Conservation (phyloP, 1,140 invertebrate species). For the Wasmannia auropunctata region DNA sequence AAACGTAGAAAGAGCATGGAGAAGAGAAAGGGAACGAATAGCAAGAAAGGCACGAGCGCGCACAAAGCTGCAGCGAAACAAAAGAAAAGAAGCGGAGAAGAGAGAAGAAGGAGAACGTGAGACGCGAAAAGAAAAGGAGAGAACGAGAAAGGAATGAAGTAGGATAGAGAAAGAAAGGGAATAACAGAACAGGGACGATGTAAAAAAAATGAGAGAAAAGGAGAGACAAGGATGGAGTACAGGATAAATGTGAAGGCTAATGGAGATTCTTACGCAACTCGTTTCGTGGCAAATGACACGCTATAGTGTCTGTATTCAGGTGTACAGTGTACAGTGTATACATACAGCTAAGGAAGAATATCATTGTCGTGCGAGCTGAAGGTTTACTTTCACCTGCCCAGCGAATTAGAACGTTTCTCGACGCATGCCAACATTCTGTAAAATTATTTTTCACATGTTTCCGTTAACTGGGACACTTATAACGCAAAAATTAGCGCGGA, state of each 20-base stretch:
- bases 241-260: constrained; percentile 4
- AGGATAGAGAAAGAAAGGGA: background rate
- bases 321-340: too few relatives aligned
- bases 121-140: constrained; percentile 9
- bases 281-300: background rate
- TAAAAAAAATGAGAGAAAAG: background rate
- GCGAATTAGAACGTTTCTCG: background rate
- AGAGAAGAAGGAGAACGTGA: background rate
- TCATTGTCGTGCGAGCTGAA: background rate
- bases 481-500: background rate
- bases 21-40: background rate
- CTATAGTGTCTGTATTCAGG: background rate
- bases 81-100: background rate
- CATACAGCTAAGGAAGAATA: background rate
- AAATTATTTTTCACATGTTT: background rate
- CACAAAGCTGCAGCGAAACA: background rate
- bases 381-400: constrained; percentile 22
- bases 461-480: background rate
- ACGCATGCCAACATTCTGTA: background rate
- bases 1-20: background rate
- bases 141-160: background rate
- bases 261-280: constrained; percentile 31
- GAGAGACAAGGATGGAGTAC: background rate
- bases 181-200: background rate
- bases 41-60: background rate